Evolutionary conservation across 2,113 vertebrate species (phyloP).

Genomic region (Bubo scandiacus): DNA sequence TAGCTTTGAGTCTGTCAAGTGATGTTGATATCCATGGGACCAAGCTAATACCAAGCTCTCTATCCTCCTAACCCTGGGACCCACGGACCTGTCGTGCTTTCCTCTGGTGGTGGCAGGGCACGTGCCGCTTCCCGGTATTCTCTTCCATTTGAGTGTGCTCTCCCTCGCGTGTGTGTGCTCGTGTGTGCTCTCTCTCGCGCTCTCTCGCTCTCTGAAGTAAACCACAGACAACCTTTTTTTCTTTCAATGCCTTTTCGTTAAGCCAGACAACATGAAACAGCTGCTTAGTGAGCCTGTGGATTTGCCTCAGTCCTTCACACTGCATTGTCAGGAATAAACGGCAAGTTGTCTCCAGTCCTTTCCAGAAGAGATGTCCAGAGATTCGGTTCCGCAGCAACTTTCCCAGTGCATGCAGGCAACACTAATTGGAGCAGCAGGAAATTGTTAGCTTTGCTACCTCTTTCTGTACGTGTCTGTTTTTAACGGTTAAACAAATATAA

Average conservation of each 20-base stretch:
- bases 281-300: conserved; percentile 1
- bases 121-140: neutral
- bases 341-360: neutral
- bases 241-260: conserved; percentile 33
- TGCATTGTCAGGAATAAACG: neutral
- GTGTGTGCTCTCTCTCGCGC: neutral
- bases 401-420: neutral
- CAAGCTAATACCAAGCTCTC: neutral
- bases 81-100: neutral
- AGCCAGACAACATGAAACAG: neutral
- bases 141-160: neutral
- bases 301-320: neutral
- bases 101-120: neutral
- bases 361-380: neutral
- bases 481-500: conserved; percentile 59
- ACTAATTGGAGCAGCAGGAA: neutral
- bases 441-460: conserved; percentile 31
- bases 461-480: conserved; percentile 49
- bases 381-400: neutral
- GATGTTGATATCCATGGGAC: conserved; percentile 7
- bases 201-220: neutral
- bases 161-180: neutral
- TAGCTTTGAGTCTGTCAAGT: neutral
- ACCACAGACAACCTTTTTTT: neutral
- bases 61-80: neutral